Evolutionary conservation across 2,113 vertebrate genomes (phyloP), one percentile per base, ranked within the genome.

Genomic region (Myiagra hebetior): DNA sequence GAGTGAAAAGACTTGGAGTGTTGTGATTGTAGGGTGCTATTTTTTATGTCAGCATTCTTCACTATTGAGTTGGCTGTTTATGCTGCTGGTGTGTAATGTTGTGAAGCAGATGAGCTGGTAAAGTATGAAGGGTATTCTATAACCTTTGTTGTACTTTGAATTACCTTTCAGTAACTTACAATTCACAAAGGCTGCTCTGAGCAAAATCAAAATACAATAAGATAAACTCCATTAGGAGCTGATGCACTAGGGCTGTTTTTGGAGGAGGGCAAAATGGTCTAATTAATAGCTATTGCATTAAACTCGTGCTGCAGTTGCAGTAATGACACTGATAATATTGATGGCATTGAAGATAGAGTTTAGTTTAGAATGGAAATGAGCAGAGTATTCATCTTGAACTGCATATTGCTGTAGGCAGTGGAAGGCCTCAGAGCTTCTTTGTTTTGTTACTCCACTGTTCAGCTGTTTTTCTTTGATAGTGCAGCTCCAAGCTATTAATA

Each of bases 211-310:
- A 93, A 85, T 78, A 89, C 76, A 91, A 7, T 87, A 91, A 78
- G 64, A 92, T 76, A 88, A 96, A 96, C 75, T 93, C 89, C 81
- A 91, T 87, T 89, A 95, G 87, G 56, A 95, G 64, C 70, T 79
- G 83, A 92, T 95, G 80, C 50, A 83, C 53, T 81, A 59, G 35
- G 81, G 26, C 19, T 87, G 68, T 53, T 89, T 49, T 60, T 93
- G 86, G 79, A 94, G 76, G 79, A 95, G 67, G 73, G 85, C 41
- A 95, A 92, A 95, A 91, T 76, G 52, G 65, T 86, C 90, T 96
- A 97, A 97, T 97, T 97, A 97, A 97, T 92, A 95, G 94, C 89
- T 95, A 90, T 88, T 95, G 84, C 91, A 95, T 94, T 85, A 92
- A 95, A 92, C 83, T 81, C 87, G 59, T 2, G 1, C 81, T 88